Conservation (phyloP, 2,888 invertebrate genomes). For the Ypsolopha scabrella region DNA sequence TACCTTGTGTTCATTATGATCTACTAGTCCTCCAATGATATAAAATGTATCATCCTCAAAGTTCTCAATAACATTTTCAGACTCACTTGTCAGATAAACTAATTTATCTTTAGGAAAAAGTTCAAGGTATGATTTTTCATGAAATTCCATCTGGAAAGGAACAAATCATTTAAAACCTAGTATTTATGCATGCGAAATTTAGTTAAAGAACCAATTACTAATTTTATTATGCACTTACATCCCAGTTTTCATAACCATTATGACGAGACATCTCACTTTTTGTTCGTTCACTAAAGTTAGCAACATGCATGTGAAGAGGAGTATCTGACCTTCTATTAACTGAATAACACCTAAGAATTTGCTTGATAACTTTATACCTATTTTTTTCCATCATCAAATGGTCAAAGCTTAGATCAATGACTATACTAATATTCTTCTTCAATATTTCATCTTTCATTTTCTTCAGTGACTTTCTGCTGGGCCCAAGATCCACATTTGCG, state of each 20-base stretch:
- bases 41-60: constrained; percentile 86
- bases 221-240: too few relatives aligned
- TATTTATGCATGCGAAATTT: background rate
- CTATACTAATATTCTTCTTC: constrained; percentile 77
- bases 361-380: constrained; percentile 89
- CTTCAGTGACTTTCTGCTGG: constrained; percentile 85
- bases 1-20: constrained; percentile 96
- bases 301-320: constrained; percentile 87
- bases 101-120: constrained; percentile 82
- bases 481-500: constrained; percentile 79
- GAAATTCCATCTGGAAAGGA: constrained; percentile 74
- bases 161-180: background rate
- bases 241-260: constrained; percentile 93
- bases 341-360: constrained; percentile 91
- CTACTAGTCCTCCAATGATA: constrained; percentile 97
- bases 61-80: constrained; percentile 82
- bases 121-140: constrained; percentile 74
- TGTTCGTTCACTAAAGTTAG: constrained; percentile 81
- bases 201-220: too few relatives aligned
- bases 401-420: constrained; percentile 93
- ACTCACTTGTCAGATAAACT: constrained; percentile 95
- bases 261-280: constrained; percentile 82
- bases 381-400: constrained; percentile 92
- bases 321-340: constrained; percentile 84
- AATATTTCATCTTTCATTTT: constrained; percentile 77